Conservation (phyloP, 2,888 invertebrate genomes). For the Coleophora flavipennella region DNA sequence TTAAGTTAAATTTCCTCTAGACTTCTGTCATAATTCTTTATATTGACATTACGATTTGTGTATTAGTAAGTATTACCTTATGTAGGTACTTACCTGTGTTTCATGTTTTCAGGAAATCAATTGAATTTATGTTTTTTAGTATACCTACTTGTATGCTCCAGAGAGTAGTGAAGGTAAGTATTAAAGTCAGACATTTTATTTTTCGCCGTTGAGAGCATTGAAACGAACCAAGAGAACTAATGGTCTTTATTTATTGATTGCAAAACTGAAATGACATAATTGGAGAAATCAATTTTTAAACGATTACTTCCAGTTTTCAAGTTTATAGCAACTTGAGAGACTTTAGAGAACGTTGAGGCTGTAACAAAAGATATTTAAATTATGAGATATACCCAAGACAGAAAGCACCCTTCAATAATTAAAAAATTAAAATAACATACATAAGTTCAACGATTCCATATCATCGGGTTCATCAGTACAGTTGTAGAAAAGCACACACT, state of each 20-base stretch:
- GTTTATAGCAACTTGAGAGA: slow-evolving; percentile 73
- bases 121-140: slow-evolving; percentile 41
- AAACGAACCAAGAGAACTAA: slow-evolving; percentile 13
- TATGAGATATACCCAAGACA: no score
- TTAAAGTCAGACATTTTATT: background rate
- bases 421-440: slow-evolving; percentile 42
- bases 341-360: slow-evolving; percentile 74
- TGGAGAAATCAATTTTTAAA: slow-evolving; percentile 72
- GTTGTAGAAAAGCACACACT: slow-evolving; percentile 76
- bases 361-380: slow-evolving; percentile 29
- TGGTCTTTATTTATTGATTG: slow-evolving; percentile 48
- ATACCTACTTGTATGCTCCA: slow-evolving; percentile 14
- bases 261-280: slow-evolving; percentile 53
- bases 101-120: slow-evolving; percentile 11
- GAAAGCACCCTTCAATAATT: no score
- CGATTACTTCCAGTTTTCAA: slow-evolving; percentile 72
- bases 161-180: slow-evolving; percentile 19
- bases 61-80: no score
- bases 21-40: background rate
- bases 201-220: slow-evolving; percentile 5
- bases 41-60: no score
- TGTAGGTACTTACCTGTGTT: background rate
- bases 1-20: no score
- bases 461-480: slow-evolving; percentile 60
- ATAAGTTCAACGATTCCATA: slow-evolving; percentile 58